Evolutionary conservation across 2,888 invertebrate species (phyloP).

Genomic region (Alviniconcha strummeri): DNA sequence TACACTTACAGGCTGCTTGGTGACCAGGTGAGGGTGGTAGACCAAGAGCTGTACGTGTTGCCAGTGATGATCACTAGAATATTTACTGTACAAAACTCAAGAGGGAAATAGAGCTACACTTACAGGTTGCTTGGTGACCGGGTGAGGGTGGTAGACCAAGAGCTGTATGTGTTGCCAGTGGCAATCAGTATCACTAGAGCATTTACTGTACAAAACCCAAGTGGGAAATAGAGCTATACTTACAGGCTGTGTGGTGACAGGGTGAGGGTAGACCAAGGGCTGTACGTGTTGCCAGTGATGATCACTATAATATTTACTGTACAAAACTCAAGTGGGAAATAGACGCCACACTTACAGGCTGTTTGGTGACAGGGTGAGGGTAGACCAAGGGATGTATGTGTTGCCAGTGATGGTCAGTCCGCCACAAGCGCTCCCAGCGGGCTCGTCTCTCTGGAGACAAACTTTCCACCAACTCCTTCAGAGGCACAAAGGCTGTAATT

Average conservation of each 20-base stretch:
- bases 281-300: too few species aligned
- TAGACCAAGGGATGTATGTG: constrained; percentile 66
- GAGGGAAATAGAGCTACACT: constrained; percentile 26
- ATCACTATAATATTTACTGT: neutral
- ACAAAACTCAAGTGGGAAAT: neutral
- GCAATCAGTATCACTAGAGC: constrained; percentile 48
- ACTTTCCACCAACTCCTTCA: constrained; percentile 62
- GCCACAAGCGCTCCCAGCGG: constrained; percentile 66
- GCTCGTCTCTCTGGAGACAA: constrained; percentile 51
- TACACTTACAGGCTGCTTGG: constrained; percentile 40
- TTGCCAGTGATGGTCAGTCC: constrained; percentile 57
- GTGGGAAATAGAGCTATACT: too few species aligned
- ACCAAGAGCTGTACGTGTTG: constrained; percentile 47
- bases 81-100: neutral
- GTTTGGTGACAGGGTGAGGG: constrained; percentile 64
- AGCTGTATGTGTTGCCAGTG: constrained; percentile 55
- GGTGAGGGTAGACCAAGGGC: constrained; percentile 64
- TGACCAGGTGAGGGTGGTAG: constrained; percentile 62
- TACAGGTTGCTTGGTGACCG: constrained; percentile 63
- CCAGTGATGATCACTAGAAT: neutral
- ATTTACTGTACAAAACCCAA: too few species aligned
- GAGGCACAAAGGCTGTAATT: constrained; percentile 62
- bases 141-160: constrained; percentile 64
- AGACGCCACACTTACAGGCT: constrained; percentile 50
- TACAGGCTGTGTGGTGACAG: constrained; percentile 52